Conservation (phyloP, 2,797 vertebrate genomes). For the Manis javanica region DNA sequence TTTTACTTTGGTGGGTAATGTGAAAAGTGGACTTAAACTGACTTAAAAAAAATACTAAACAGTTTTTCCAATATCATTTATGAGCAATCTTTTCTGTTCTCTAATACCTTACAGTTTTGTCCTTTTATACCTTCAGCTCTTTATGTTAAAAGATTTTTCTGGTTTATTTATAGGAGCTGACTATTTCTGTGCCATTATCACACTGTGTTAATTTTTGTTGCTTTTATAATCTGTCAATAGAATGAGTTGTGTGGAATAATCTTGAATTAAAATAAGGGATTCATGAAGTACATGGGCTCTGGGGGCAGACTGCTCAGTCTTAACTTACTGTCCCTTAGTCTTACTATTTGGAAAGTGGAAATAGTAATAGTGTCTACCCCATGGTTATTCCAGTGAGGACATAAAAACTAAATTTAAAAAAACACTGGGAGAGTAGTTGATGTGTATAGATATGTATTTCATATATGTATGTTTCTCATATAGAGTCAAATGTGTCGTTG, state of each 20-base stretch:
- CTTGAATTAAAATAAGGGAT: background rate
- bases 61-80: background rate
- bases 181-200: background rate
- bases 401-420: slow-evolving; percentile 11
- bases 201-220: background rate
- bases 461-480: background rate
- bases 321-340: background rate
- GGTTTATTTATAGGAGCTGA: background rate
- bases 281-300: background rate
- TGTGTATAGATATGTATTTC: background rate
- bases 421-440: background rate
- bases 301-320: background rate
- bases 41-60: background rate
- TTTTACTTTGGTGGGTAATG: background rate
- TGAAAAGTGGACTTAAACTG: slow-evolving; percentile 6
- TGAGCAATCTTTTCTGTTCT: background rate
- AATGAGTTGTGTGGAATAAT: background rate
- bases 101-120: background rate
- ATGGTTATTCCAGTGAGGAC: background rate
- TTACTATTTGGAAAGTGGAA: slow-evolving; percentile 27
- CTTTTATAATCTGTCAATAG: background rate
- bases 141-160: background rate
- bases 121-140: background rate
- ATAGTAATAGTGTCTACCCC: background rate
- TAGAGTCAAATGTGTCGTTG: background rate